phyloP scores from a whole-genome alignment of 2,888 invertebrate genomes.

The Thera obeliscata region DNA sequence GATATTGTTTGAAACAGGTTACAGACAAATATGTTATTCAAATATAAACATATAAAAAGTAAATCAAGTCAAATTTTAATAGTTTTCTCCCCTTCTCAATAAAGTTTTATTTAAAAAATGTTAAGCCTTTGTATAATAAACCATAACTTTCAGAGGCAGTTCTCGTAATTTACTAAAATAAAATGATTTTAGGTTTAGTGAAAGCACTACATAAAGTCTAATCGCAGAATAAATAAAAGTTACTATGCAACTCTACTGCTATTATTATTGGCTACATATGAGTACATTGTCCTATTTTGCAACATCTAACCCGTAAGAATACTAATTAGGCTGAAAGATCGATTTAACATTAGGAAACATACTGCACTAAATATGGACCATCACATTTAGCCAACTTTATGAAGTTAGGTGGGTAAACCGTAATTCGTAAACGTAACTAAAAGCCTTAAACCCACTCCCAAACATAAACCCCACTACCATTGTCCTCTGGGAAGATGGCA shows the following conservation, averaged over 20 bases:
- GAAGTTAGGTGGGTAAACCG: too few relatives aligned
- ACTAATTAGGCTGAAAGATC: conserved; percentile 25
- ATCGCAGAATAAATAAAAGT: conserved; percentile 29
- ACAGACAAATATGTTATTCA: too few relatives aligned
- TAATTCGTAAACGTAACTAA: too few relatives aligned
- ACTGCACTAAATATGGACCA: too few relatives aligned
- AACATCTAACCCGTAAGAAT: conserved; percentile 64
- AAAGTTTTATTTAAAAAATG: not conserved
- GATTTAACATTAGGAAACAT: conserved; percentile 2
- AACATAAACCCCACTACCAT: too few relatives aligned
- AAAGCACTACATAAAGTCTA: conserved; percentile 11
- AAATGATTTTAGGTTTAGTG: conserved; percentile 45
- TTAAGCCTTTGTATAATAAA: not conserved
- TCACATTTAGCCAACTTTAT: too few relatives aligned
- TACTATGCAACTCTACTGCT: conserved; percentile 34
- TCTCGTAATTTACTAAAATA: not conserved
- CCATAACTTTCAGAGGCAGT: too few relatives aligned
- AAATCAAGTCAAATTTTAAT: too few relatives aligned
- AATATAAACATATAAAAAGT: too few relatives aligned
- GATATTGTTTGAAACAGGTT: too few relatives aligned
- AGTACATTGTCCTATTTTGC: conserved; percentile 58
- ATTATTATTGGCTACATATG: conserved; percentile 53
- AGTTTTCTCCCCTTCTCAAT: not conserved
- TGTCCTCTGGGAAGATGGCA: too few relatives aligned
- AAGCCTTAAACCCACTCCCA: too few relatives aligned